Evolutionary conservation across 2,888 invertebrate genomes (phyloP).

Genomic region (Megastigmus dorsalis): DNA sequence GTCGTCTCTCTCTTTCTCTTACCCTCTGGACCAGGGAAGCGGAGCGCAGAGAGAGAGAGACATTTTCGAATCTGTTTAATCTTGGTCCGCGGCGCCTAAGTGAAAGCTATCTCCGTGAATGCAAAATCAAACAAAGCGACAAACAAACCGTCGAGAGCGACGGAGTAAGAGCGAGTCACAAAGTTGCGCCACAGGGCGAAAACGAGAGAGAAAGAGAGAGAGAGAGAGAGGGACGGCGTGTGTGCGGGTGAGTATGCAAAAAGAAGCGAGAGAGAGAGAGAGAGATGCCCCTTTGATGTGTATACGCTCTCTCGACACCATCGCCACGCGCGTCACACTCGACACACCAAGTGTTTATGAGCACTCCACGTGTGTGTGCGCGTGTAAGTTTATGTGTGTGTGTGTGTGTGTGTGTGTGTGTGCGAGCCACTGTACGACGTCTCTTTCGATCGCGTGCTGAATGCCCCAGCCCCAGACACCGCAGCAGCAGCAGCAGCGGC

Average conservation of each 20-base stretch:
- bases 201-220: neutral
- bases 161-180: slow-evolving; percentile 47
- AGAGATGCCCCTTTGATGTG: slow-evolving; percentile 67
- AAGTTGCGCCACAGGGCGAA: slow-evolving; percentile 62
- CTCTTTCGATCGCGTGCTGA: slow-evolving; percentile 64
- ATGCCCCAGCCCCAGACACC: slow-evolving; percentile 51
- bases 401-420: slow-evolving; percentile 56
- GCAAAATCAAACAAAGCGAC: slow-evolving; percentile 74
- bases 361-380: slow-evolving; percentile 35
- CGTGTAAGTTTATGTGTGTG: slow-evolving; percentile 53
- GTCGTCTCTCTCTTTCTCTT: too few species aligned
- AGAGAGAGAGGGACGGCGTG: slow-evolving; percentile 54
- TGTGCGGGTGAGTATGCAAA: slow-evolving; percentile 31
- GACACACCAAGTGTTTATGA: slow-evolving; percentile 69
- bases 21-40: neutral
- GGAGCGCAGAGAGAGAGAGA: neutral
- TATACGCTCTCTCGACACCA: slow-evolving; percentile 66
- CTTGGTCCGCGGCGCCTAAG: slow-evolving; percentile 71
- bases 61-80: slow-evolving; percentile 72
- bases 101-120: slow-evolving; percentile 73
- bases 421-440: too few species aligned
- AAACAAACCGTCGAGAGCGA: slow-evolving; percentile 67
- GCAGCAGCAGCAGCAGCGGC: too few species aligned
- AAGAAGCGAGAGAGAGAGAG: slow-evolving; percentile 43
- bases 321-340: slow-evolving; percentile 68